Evolutionary conservation across 2,888 invertebrate species (phyloP), one percentile per base, ranked within the genome.

Genomic region (Andrena bicolor): DNA sequence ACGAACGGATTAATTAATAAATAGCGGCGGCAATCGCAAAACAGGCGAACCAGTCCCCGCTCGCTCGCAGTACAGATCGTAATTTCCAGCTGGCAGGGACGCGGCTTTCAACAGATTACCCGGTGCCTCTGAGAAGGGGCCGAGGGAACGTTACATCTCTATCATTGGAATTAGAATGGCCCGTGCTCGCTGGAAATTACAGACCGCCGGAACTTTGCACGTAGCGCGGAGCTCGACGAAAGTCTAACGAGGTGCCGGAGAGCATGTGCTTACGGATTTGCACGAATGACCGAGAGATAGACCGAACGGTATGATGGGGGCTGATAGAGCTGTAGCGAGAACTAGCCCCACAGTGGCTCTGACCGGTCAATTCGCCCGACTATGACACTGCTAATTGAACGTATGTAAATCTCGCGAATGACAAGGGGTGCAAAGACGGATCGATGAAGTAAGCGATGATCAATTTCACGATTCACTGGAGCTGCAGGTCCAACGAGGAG

Each of bases 121-220:
- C 64, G 35, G 30, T n/a, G 58, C 35, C 72, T 60, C 72, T 10
- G 41, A n/a, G 51, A 41, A 41, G 13, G 16, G 41, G 13, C 71
- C 71, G 64, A 13, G 64, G 35, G 41, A 60, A 32, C 64, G 69
- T 70, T 64, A 77, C 56, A 2, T 72, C 79, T 80, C 79, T 72
- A 48, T 80, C 80, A 78, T 78, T 80, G 64, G 64, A 80, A 80
- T 80, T 78, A 65, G 79, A 78, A 71, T 63, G 23, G 79, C 58
- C 64, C 64, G 23, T 23, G 64, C 78, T 64, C 64, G 13, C 58
- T 23, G 78, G 64, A 80, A 80, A 78, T 78, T 80, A 80, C 71
- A 80, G 58, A 65, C 28, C 79, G 23, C 41, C 28, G 32, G 41
- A 73, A 48, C 56, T 76, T 32, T 8, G 53, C 30, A 53, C 32